A percentile compares a stretch with the other conserved stretches of the same genome.
Conservation (phyloP, 2,113 vertebrate species). For the Hydropotes inermis region DNA sequence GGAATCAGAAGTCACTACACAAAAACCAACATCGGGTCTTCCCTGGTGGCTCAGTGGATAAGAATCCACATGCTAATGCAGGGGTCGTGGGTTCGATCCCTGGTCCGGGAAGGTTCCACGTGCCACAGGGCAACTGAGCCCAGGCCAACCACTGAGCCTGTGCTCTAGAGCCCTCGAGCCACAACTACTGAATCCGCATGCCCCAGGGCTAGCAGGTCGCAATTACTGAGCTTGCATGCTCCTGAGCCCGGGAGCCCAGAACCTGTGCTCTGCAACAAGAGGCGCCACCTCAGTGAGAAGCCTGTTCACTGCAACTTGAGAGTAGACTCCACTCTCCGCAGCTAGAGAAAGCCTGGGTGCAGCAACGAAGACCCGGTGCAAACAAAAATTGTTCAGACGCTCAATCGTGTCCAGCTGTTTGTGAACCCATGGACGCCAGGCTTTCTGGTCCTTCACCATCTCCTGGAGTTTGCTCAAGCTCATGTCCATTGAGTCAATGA, state of each 20-base stretch:
- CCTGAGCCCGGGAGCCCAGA: not conserved
- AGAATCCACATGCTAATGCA: not conserved
- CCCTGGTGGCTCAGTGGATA: not conserved
- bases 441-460: not conserved
- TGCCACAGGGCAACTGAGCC: not conserved
- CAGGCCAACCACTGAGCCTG: not conserved
- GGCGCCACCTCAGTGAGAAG: not conserved
- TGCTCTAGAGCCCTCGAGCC: not conserved
- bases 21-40: not conserved
- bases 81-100: not conserved
- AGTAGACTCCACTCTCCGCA: accelerated
- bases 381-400: not conserved
- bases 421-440: not conserved
- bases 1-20: too few relatives aligned
- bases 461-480: not conserved
- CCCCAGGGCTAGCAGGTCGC: not conserved
- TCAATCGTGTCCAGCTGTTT: not conserved
- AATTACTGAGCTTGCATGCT: not conserved
- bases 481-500: not conserved
- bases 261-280: not conserved
- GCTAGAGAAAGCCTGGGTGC: not conserved
- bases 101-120: not conserved
- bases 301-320: not conserved
- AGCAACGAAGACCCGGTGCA: not conserved
- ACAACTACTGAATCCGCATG: not conserved